Base-by-base conservation (phyloP, 1,140 invertebrate species). In the Cotesia chilonis region DNA sequence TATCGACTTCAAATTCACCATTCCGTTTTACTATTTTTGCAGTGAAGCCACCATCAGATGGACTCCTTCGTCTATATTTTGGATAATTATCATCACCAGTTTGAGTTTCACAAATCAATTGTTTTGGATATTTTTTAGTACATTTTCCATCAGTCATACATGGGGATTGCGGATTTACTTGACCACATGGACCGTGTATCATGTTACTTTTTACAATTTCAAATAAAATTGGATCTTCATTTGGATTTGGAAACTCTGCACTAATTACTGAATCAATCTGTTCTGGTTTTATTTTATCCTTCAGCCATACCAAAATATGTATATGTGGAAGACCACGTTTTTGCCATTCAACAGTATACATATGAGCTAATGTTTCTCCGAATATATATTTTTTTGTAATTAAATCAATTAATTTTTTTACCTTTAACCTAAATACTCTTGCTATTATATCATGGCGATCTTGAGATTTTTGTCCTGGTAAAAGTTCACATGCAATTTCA, bases 171-270 rank as follows among this genome's bases (percentile, higher is more conserved):
- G n/a, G 41, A 68, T 83, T 87, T 0, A 78, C 10, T 41, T 4
- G 12, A 38, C 81, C 82, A 78, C 83, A 85, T 57, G 82, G 85
- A 28, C 85, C 83, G 76, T 88, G 88, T 57, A 88, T 87, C 87
- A 88, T 88, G 83, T 71, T 83, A 68, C 68, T 80, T 75, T 69
- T 81, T n/a, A 83, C 74, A 41, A 82, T 79, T 51, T 84, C 77
- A 75, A 81, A 77, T 2, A 88, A 72, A 64, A 60, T 17, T 68
- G 75, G 78, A 79, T 88, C 81, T 69, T 69, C 78, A 52, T 77
- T 52, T 70, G 71, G 72, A 80, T 87, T 79, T 12, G 87, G 87
- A 59, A 89, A 82, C 81, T 89, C 86, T 64, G 85, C 87, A 69
- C 70, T 84, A 61, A 88, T 84, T 9, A 84, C 69, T 12, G 76